Percentiles rank a stretch among this genome's conserved stretches.
Conservation (phyloP, 2,888 invertebrate species). For the Drosophila engyochracea region DNA sequence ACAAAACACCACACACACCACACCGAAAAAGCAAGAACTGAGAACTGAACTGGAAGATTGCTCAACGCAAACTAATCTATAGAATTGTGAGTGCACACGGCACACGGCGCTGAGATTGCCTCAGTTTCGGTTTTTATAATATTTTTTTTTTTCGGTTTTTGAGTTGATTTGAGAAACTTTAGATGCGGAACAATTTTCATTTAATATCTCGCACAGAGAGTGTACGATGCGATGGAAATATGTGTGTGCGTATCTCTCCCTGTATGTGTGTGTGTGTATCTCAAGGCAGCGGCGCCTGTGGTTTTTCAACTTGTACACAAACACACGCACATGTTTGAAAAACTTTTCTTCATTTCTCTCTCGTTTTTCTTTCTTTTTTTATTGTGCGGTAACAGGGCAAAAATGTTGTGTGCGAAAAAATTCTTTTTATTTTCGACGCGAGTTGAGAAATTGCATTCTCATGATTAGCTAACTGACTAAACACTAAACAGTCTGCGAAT, state of each 20-base stretch:
- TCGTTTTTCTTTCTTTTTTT: conserved; percentile 34
- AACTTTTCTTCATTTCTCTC: conserved; percentile 51
- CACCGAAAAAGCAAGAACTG: conserved; percentile 52
- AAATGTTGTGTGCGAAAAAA: conserved; percentile 53
- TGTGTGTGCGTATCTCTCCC: conserved; percentile 44
- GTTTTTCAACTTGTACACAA: conserved; percentile 51
- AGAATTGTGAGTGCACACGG: conserved; percentile 80
- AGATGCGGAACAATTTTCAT: conserved; percentile 72
- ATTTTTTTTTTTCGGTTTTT: conserved; percentile 28
- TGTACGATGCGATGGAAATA: conserved; percentile 70
- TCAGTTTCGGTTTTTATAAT: conserved; percentile 20
- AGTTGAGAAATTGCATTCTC: conserved; percentile 36
- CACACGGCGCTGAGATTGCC: conserved; percentile 56
- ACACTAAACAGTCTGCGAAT: conserved; percentile 21
- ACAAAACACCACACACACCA: conserved; percentile 67
- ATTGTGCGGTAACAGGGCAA: conserved; percentile 58
- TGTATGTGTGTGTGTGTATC: conserved; percentile 23
- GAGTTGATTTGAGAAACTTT: conserved; percentile 74
- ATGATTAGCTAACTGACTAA: conserved; percentile 61
- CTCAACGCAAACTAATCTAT: conserved; percentile 82
- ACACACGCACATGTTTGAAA: conserved; percentile 29
- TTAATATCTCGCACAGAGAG: conserved; percentile 74
- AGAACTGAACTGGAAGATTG: conserved; percentile 82
- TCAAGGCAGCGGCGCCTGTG: conserved; percentile 57
- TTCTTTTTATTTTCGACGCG: conserved; percentile 36